Evolutionary conservation across 1,140 invertebrate genomes (phyloP).

Genomic region (Drosophila rhopaloa): DNA sequence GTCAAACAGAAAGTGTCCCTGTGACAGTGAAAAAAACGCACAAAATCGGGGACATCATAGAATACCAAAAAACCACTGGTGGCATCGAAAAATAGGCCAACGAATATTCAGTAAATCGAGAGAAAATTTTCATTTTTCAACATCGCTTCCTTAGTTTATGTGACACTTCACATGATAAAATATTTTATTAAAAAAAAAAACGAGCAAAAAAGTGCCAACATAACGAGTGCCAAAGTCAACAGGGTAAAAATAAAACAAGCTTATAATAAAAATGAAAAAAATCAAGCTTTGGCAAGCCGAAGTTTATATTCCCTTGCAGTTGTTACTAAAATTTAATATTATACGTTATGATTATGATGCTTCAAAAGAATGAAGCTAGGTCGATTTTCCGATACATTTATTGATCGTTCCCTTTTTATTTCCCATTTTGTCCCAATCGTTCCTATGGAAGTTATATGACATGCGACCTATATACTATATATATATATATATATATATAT

Average conservation of each 20-base stretch:
- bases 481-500: too few species aligned
- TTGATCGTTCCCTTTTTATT: too few species aligned
- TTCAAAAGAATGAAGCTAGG: too few species aligned
- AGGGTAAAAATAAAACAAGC: not conserved
- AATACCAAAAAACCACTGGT: slow-evolving; percentile 10
- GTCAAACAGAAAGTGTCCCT: slow-evolving; percentile 61
- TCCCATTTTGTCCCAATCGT: too few species aligned
- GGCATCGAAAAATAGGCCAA: not conserved
- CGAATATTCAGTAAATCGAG: slow-evolving; percentile 16
- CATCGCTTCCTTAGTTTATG: slow-evolving; percentile 1
- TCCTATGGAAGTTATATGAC: too few species aligned
- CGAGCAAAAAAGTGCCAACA: not conserved
- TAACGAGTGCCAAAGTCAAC: not conserved
- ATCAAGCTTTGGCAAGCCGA: too few species aligned
- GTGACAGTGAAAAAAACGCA: slow-evolving; percentile 45
- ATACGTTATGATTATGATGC: too few species aligned
- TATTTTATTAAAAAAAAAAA: not conserved
- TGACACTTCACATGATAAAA: not conserved
- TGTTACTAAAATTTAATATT: too few species aligned
- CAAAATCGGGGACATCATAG: slow-evolving; percentile 18
- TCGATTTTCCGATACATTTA: too few species aligned
- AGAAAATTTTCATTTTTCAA: not conserved
- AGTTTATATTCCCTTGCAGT: too few species aligned
- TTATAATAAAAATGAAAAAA: not conserved
- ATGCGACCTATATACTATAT: too few species aligned